Evolutionary conservation across 2,888 invertebrate species (phyloP), one percentile per base, ranked within the genome.

Genomic region (Celastrina argiolus): DNA sequence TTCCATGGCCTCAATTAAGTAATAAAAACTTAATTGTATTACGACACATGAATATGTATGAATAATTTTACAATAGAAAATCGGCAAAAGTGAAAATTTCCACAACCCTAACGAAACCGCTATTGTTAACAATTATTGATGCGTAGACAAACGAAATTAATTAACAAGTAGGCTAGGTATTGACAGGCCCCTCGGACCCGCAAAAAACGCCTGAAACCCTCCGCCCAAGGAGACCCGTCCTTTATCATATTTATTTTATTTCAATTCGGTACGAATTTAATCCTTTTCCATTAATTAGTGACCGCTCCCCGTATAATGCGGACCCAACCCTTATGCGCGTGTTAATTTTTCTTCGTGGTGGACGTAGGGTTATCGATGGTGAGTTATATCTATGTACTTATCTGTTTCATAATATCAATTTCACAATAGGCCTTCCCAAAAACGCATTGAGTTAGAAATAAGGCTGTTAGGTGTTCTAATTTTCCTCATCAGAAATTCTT

Each of bases 211-310:
- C 73, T 72, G 61, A 68, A 69, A 74, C 72, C 72, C 70, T 71
- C 74, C 74, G 76, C 75, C 82, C 79, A 84, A 85, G 83, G 79
- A 82, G 82, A 76, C 79, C 83, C 70, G 73, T 75, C 80, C 87
- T 84, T 88, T 84, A 87, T 89, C 90, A 90, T 90, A 90, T 90
- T 90, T 91, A 91, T 91, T 91, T 90, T 90, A 90, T 90, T 91
- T 90, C 88, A 87, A 89, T 90, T 88, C 87, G 76, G 83, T 81
- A 83, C 88, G 85, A 89, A 89, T 89, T 90, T 90, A 91, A 91
- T 90, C 90, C 90, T 89, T 89, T 90, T 89, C 88, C 90, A 91
- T 91, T 91, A 90, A 90, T 91, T 91, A 90, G 90, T 90, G 90
- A 85, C 87, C 87, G 86, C 81, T 81, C 81, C 80, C 75, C 76